Percentiles rank a stretch among this genome's conserved stretches.
Evolutionary conservation across 2,888 invertebrate species (phyloP).

Genomic region (Microctonus aethiopoides): DNA sequence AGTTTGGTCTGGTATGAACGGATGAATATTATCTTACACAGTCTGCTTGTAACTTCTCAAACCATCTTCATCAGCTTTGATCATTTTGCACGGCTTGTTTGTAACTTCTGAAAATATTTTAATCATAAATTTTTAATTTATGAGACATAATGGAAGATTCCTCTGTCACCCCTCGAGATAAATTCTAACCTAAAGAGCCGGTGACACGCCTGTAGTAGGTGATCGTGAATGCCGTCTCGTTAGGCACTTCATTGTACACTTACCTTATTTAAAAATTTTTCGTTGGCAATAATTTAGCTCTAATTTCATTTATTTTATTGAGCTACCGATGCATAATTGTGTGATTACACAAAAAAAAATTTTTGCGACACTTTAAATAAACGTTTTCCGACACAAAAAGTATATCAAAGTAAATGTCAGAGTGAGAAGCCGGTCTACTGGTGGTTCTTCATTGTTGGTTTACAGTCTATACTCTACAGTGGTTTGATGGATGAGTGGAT

Average conservation of each 20-base stretch:
- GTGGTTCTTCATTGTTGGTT: too few relatives aligned
- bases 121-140: not conserved
- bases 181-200: constrained; percentile 45
- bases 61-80: constrained; percentile 52
- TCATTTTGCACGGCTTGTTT: constrained; percentile 40
- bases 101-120: not conserved
- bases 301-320: not conserved
- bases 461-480: too few relatives aligned
- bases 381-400: not conserved
- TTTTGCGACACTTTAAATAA: not conserved
- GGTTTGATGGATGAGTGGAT: too few relatives aligned
- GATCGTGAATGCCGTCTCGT: not conserved
- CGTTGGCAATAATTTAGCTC: not conserved
- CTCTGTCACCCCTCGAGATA: not conserved
- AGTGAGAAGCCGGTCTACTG: too few relatives aligned
- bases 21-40: too few relatives aligned
- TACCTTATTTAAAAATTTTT: not conserved
- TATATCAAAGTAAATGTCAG: too few relatives aligned
- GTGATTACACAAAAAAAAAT: not conserved
- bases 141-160: not conserved
- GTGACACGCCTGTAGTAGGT: constrained; percentile 41
- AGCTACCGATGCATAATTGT: not conserved
- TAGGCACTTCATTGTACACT: not conserved
- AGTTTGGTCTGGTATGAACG: too few relatives aligned
- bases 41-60: constrained; percentile 49